Evolutionary conservation across 2,113 vertebrate genomes (phyloP), one percentile per base, ranked within the genome.

Genomic region (Embiotoca jacksoni): DNA sequence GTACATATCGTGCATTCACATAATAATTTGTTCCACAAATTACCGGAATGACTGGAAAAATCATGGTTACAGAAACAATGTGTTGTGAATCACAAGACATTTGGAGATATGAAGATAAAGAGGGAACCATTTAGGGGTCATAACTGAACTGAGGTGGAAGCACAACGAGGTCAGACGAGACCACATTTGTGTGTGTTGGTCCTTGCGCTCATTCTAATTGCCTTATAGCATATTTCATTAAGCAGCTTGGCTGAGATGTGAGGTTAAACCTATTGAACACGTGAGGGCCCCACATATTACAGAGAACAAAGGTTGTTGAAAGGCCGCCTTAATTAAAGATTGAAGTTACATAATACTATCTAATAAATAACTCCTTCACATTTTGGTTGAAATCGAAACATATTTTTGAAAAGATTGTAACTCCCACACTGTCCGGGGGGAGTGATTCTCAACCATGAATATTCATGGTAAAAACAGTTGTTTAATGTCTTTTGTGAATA

Each of bases 101-200:
- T 0, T 9, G 9, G 39, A 61, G 36, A 39, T 9, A 67, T 11
- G 7, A 54, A 49, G 30, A 30, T 10, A 69, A 13, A 55, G 56
- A 1, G 50, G 16, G 23, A 60, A 4, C 7, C 9, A 35, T 36
- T 23, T 10, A 55, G 10, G n/a, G n/a, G 3, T 53, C 55, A 50
- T 55, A 31, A 56, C 49, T 81, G 37, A 66, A 36, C 58, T 41
- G 8, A 14, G 64, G 10, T 5, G 7, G 31, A 44, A 54, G 39
- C 54, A 52, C 56, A 76, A 70, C 39, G 39, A 39, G 76, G 71
- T 75, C 72, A 53, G 10, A 39, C 23, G 4, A 32, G 37, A 23
- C 23, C 23, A 23, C 23, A 23, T 23, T 23, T 23, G 23, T 23
- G 23, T 23, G 23, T 23, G 23, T 23, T 23, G 23, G 23, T 23